These are phyloP conservation scores for Nyctalus aviator DNA, from an alignment of 2,797 vertebrate genomes.

Conservation along the genomic window DNA sequence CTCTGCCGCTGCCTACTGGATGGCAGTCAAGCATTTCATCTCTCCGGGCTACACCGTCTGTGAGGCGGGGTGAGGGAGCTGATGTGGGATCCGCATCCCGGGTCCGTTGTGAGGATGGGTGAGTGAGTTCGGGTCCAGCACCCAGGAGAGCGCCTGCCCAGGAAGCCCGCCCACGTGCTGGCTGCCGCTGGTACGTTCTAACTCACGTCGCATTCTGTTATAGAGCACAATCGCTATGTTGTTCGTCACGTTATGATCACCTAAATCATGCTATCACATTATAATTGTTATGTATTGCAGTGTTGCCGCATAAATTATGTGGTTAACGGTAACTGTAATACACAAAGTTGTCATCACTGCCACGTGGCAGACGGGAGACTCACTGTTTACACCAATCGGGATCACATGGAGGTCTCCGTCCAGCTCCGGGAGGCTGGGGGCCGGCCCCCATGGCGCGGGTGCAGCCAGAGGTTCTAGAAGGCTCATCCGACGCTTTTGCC, in stretches of 20 bases:
- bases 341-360: neutral
- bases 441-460: neutral
- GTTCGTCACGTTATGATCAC: neutral
- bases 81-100: accelerated
- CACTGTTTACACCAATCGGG: accelerated
- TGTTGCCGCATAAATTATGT: too few species aligned
- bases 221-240: too few species aligned
- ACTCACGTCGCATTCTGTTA: neutral
- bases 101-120: neutral
- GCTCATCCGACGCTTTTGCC: accelerated
- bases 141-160: neutral
- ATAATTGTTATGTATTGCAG: neutral
- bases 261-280: neutral
- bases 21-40: too few species aligned
- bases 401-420: accelerated
- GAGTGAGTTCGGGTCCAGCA: accelerated
- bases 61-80: neutral
- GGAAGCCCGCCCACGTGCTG: accelerated
- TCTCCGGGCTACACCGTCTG: neutral
- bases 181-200: neutral
- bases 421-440: too few species aligned
- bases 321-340: neutral
- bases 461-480: neutral
- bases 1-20: neutral
- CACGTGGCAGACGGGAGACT: neutral